A percentile compares a stretch with the other conserved stretches of the same genome.
Evolutionary conservation across 2,888 invertebrate genomes (phyloP).

Genomic region (Cecidostiba fungosa): DNA sequence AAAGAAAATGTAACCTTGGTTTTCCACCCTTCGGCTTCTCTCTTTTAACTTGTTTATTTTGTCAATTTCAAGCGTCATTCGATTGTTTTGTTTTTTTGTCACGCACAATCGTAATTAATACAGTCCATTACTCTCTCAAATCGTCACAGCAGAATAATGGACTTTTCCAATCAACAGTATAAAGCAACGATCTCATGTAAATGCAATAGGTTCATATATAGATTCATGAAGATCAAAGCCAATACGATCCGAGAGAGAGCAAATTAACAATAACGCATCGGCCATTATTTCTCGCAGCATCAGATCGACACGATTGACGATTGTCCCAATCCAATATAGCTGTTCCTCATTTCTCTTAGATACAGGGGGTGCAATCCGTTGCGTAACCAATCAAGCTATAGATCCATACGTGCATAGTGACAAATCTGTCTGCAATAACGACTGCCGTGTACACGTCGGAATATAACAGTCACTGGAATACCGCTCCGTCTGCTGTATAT

Average conservation of each 20-base stretch:
- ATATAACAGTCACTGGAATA: too few species aligned
- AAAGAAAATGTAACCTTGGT: not conserved
- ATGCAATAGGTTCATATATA: not conserved
- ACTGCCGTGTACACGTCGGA: too few species aligned
- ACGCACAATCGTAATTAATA: too few species aligned
- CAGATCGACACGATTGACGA: not conserved
- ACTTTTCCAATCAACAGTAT: too few species aligned
- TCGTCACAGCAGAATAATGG: too few species aligned
- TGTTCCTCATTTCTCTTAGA: not conserved
- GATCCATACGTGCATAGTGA: not conserved
- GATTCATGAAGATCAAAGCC: not conserved
- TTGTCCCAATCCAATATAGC: too few species aligned
- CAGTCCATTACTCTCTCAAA: too few species aligned
- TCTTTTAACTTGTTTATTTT: not conserved
- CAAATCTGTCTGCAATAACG: not conserved
- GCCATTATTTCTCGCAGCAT: not conserved
- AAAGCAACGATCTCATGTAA: not conserved
- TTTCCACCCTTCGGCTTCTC: not conserved
- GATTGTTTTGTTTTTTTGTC: too few species aligned
- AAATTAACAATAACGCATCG: conserved; percentile 12
- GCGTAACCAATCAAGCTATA: not conserved
- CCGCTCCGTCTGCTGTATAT: too few species aligned
- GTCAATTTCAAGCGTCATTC: not conserved
- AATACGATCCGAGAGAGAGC: not conserved
- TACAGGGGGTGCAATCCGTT: not conserved